Evolutionary conservation across 2,797 vertebrate genomes (phyloP).

Genomic region (Antrozous pallidus): DNA sequence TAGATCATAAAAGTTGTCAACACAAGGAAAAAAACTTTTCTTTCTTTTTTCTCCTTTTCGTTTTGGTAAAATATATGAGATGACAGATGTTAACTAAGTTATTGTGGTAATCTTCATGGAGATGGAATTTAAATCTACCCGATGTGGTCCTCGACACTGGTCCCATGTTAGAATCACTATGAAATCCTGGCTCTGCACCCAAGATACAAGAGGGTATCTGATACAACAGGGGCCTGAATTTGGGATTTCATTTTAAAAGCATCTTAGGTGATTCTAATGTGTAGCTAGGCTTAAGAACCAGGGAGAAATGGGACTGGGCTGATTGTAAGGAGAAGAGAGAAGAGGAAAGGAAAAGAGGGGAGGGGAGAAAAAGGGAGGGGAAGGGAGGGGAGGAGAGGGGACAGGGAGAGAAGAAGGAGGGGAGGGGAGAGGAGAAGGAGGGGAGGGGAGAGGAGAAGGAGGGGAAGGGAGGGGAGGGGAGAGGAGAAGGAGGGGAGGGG

Average conservation of each 20-base stretch:
- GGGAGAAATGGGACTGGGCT: neutral
- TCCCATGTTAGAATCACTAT: neutral
- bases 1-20: neutral
- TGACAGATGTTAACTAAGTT: neutral
- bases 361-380: no score
- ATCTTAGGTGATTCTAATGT: neutral
- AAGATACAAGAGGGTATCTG: neutral
- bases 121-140: neutral
- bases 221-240: neutral
- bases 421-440: no score
- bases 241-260: neutral
- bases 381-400: no score
- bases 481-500: no score
- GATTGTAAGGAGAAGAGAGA: neutral
- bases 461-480: no score
- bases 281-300: neutral
- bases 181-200: neutral
- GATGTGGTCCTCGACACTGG: neutral
- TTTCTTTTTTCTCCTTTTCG: neutral
- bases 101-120: neutral
- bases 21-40: neutral
- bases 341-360: no score
- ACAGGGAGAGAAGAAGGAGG: no score
- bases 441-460: no score
- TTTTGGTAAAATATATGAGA: neutral